Evolutionary conservation across 2,113 vertebrate genomes (phyloP), one percentile per base, ranked within the genome.

Genomic region (Passerina amoena): DNA sequence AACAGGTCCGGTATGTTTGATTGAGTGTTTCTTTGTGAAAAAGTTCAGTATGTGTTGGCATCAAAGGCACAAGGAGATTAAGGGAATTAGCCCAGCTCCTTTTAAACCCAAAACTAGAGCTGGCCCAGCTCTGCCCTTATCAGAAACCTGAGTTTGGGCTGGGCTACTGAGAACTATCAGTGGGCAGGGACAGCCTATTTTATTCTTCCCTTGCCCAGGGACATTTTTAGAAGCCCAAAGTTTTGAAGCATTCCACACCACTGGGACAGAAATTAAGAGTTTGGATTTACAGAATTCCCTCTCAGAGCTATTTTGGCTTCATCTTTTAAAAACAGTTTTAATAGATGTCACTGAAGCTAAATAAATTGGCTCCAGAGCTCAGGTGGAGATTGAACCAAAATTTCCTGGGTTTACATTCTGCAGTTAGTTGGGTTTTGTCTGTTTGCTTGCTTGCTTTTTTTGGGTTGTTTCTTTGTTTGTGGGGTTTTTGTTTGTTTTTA

Each of bases 11-110:
- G 72, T 35, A 83, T 37, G 31, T 90, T 80, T 66, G 90, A 96
- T 86, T 68, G 86, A 80, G 71, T 80, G 50, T 85, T 94, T 88
- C 90, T 86, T 73, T 89, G 88, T 94, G 84, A 97, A 94, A 76
- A 95, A 61, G 85, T 70, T 92, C 87, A 61, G 83, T 76, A 96
- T 31, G 45, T 91, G 84, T 76, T 91, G 86, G 87, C 65, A 95
- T 60, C 59, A 86, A 77, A 96, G 47, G 8, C 70, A 94, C 75
- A 70, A 38, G 76, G 42, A 91, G 66, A 85, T 91, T 51, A 51
- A 66, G 71, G 42, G 54, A 87, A 82, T 77, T 57, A 70, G 51
- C 27, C 79, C 65, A 82, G 21, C 61, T 92, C 31, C 25, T 60
- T 84, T 86, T 51, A 82, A 94, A 54, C 35, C 19, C 68, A 85